Evolutionary conservation across 2,113 vertebrate genomes (phyloP), one percentile per base, ranked within the genome.

Genomic region (Lynx canadensis): DNA sequence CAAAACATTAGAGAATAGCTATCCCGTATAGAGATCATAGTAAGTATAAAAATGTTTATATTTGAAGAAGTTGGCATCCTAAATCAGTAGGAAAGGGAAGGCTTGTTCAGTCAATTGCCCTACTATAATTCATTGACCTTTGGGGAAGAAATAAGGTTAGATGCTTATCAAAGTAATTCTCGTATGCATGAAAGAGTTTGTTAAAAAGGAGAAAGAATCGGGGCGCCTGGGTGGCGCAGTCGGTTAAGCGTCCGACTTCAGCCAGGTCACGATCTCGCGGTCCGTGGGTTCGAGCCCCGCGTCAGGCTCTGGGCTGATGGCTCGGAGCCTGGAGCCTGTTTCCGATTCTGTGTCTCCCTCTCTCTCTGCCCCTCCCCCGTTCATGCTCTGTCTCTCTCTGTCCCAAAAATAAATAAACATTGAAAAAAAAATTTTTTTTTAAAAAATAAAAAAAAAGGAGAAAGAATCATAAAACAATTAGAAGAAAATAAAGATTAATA

Each of bases 401-500:
- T n/a, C n/a, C n/a, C n/a, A n/a, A n/a, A n/a, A n/a, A n/a, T n/a
- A n/a, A n/a, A n/a, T n/a, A n/a, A n/a, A n/a, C n/a, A n/a, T n/a
- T n/a, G n/a, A n/a, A n/a, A n/a, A n/a, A n/a, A n/a, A n/a, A n/a
- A n/a, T n/a, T n/a, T n/a, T n/a, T n/a, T n/a, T n/a, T n/a, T n/a
- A n/a, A n/a, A n/a, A n/a, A n/a, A n/a, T n/a, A n/a, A n/a, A n/a
- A n/a, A n/a, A 80, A 92, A 81, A 60, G 16, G 19, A 63, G 8
- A 71, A 76, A 60, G 18, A 73, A 55, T 5, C 65, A 65, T 36
- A 38, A 94, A 84, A 38, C 38, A 96, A 82, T 45, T 74, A 69
- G 18, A 90, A 91, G 33, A 83, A 83, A 94, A 89, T 74, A 18
- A 78, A 89, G 36, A 83, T 88, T 66, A 73, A 73, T 83, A 69